phyloP scores from a whole-genome alignment of 2,888 invertebrate species.

The Pollenia amentaria region DNA sequence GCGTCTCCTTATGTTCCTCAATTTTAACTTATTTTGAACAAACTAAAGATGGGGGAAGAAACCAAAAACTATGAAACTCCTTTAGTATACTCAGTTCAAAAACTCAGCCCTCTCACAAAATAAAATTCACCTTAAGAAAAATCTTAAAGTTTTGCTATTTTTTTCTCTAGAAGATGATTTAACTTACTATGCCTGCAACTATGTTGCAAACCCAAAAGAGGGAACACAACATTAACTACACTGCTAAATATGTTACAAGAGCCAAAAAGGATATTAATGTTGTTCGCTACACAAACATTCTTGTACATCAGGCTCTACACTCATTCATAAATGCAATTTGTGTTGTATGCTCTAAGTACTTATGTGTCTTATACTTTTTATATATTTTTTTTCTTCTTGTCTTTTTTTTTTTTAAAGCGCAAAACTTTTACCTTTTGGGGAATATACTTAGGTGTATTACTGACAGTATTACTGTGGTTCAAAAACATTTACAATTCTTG shows the following conservation, averaged over 20 bases:
- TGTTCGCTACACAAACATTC: constrained; percentile 23
- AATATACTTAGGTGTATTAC: constrained; percentile 46
- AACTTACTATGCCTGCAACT: constrained; percentile 61
- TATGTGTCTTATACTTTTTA: constrained; percentile 54
- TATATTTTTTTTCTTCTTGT: neutral
- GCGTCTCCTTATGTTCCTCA: constrained; percentile 69
- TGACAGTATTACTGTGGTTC: constrained; percentile 31
- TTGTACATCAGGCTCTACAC: neutral
- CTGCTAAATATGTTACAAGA: neutral
- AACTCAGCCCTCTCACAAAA: constrained; percentile 19
- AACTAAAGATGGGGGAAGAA: constrained; percentile 15
- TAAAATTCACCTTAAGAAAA: constrained; percentile 43
- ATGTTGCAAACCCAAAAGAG: constrained; percentile 39
- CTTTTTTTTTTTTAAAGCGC: neutral
- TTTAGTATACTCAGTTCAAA: constrained; percentile 16
- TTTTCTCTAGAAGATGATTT: constrained; percentile 42
- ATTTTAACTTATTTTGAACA: constrained; percentile 72
- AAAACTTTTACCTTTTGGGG: constrained; percentile 63
- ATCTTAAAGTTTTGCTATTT: constrained; percentile 51
- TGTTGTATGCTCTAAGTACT: constrained; percentile 71
- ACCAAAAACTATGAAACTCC: constrained; percentile 3
- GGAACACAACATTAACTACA: constrained; percentile 36
- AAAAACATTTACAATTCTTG: constrained; percentile 9
- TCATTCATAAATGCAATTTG: constrained; percentile 73
- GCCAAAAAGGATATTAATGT: constrained; percentile 48